A percentile compares a stretch with the other conserved stretches of the same genome.
Conservation (phyloP, 2,888 invertebrate genomes). For the Syritta pipiens region DNA sequence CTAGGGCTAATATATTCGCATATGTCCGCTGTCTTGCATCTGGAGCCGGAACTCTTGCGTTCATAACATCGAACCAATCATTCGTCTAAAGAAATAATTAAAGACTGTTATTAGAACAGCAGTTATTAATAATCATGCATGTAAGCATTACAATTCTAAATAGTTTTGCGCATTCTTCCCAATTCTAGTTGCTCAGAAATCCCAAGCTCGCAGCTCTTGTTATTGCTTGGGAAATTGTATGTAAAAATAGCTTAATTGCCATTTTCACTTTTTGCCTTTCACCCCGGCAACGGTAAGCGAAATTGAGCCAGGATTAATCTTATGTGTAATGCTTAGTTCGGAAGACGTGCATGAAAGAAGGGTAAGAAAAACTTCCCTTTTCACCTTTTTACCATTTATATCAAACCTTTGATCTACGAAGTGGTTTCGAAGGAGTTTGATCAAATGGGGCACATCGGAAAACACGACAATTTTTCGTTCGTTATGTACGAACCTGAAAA, state of each 20-base stretch:
- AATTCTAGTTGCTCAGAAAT: background rate
- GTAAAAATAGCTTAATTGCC: conserved; percentile 60
- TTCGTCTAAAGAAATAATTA: conserved; percentile 33
- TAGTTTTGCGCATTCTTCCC: conserved; percentile 1
- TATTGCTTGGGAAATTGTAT: conserved; percentile 22
- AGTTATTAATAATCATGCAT: background rate
- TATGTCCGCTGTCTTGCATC: conserved; percentile 26
- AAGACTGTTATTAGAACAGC: background rate
- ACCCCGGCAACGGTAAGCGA: conserved; percentile 16
- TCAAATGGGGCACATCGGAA: conserved; percentile 54
- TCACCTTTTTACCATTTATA: conserved; percentile 40
- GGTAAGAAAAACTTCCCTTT: conserved; percentile 33
- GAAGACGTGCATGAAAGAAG: conserved; percentile 1
- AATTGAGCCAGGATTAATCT: conserved; percentile 23
- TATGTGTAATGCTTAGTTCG: conserved; percentile 12
- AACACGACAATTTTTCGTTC: conserved; percentile 37
- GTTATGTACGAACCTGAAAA: conserved; percentile 24
- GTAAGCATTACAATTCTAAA: background rate
- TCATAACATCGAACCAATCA: conserved; percentile 64
- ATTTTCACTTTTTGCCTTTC: conserved; percentile 53
- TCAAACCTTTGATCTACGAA: conserved; percentile 23
- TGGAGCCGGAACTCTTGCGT: conserved; percentile 20
- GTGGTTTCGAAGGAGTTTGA: conserved; percentile 44
- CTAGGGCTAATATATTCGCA: conserved; percentile 45
- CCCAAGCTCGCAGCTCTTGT: conserved; percentile 5